phyloP scores from a whole-genome alignment of 2,888 invertebrate genomes.

The Lacanobia wlatinum region DNA sequence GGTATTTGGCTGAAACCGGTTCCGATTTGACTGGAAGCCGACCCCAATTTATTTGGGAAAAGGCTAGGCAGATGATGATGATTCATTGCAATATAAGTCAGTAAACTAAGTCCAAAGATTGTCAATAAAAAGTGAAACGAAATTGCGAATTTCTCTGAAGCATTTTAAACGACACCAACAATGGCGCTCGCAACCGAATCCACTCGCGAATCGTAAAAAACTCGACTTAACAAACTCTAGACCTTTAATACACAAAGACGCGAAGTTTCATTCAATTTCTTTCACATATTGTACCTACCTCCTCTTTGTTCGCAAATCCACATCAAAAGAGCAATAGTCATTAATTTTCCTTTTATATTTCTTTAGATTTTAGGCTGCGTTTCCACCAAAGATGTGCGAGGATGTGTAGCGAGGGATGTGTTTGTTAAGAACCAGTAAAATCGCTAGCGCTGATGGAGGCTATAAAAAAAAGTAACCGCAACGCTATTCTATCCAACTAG shows the following conservation, averaged over 20 bases:
- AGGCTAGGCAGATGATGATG: too few relatives aligned
- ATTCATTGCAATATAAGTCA: slow-evolving; percentile 6
- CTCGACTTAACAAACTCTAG: slow-evolving; percentile 41
- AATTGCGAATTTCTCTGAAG: slow-evolving; percentile 25
- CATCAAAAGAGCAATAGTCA: slow-evolving; percentile 40
- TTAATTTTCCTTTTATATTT: slow-evolving; percentile 54
- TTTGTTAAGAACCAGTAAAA: too few relatives aligned
- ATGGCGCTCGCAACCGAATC: slow-evolving; percentile 30
- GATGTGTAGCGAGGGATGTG: too few relatives aligned
- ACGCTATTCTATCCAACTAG: too few relatives aligned
- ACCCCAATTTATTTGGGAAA: too few relatives aligned
- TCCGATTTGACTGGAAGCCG: too few relatives aligned
- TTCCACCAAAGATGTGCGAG: too few relatives aligned
- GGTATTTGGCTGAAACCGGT: too few relatives aligned
- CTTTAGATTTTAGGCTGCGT: slow-evolving; percentile 13
- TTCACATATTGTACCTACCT: slow-evolving; percentile 41
- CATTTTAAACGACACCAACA: slow-evolving; percentile 38
- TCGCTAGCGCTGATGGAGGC: too few relatives aligned
- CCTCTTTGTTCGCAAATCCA: slow-evolving; percentile 48
- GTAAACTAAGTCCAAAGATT: neutral
- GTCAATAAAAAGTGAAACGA: slow-evolving; percentile 22
- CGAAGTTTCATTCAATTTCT: slow-evolving; percentile 45
- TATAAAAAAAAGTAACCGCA: too few relatives aligned
- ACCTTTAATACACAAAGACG: slow-evolving; percentile 46
- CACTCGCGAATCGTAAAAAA: slow-evolving; percentile 37